Conservation (phyloP, 2,797 vertebrate species). For the Notolabrus celidotus region DNA sequence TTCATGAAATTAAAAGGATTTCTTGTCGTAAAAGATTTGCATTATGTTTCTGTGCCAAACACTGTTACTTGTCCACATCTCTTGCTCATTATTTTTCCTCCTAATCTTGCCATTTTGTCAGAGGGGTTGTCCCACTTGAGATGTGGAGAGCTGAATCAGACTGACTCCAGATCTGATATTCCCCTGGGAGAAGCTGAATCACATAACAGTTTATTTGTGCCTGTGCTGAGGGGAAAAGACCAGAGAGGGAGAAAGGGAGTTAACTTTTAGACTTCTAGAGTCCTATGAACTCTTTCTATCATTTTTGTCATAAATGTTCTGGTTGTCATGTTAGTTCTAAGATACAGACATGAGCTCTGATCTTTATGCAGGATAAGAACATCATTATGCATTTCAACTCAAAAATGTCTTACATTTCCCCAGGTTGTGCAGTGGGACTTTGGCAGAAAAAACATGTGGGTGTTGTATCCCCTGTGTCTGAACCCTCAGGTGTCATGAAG, state of each 20-base stretch:
- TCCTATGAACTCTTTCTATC: not conserved
- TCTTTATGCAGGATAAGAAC: not conserved
- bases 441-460: constrained; percentile 11
- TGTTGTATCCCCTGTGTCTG: constrained; percentile 26
- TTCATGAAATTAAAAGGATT: not conserved
- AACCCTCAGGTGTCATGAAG: constrained; percentile 10
- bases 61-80: not conserved
- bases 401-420: too few species aligned
- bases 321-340: not conserved
- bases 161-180: constrained; percentile 6
- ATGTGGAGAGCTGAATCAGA: constrained; percentile 31
- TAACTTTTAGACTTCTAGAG: not conserved
- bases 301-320: not conserved
- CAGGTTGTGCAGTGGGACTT: constrained; percentile 45
- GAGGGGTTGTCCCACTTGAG: constrained; percentile 28
- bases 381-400: not conserved
- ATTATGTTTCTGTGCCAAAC: not conserved
- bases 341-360: not conserved
- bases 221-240: constrained; percentile 45
- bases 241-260: constrained; percentile 55
- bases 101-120: constrained; percentile 27
- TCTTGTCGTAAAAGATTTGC: not conserved
- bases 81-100: not conserved
- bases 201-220: constrained; percentile 42
- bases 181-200: constrained; percentile 33